Evolutionary conservation across 2,113 vertebrate genomes (phyloP), one percentile per base, ranked within the genome.

Genomic region (Lasiurus cinereus): DNA sequence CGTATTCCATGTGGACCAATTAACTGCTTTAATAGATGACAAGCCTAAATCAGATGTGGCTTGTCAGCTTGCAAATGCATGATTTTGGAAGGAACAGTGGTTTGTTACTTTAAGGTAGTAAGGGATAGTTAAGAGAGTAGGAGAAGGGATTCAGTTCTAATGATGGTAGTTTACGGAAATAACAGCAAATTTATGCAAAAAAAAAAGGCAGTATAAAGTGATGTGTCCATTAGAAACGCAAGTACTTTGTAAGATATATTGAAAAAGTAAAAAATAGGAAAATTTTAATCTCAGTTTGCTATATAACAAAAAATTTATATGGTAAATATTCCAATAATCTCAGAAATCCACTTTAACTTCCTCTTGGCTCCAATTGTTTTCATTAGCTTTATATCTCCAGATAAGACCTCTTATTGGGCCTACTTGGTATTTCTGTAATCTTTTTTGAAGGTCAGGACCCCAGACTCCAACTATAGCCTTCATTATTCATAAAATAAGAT

Each of bases 401-500:
- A 88, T 85, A 93, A 92, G 39, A 66, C 5, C 33, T 56, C 73
- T 29, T 56, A 16, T 62, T 72, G 62, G 54, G 54, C 8, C 73
- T 86, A 82, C 43, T 93, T 94, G 67, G 69, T 90, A 93, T 62
- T 94, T 94, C 82, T 88, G 64, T 66, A 88, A 92, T 93, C 67
- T 80, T 92, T 89, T 66, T 24, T 59, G 73, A 59, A 85, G 27
- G 72, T 54, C 39, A 77, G 31, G 67, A 83, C 24, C 67, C 31
- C 52, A 72, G 83, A 85, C 33, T 69, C 94, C 83, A 66, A 33
- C 94, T 92, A 80, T 77, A 70, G 5, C n/a, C 64, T 96, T 95
- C 59, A 95, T 95, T 85, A 93, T 74, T 93, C 76, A n/a, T 82
- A 76, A 84, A 39, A 95, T 95, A 80, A 95, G 69, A 78, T 54